Percentiles rank a stretch among this genome's conserved stretches.
These are phyloP conservation scores for Drosophila neotestacea DNA, from an alignment of 2,888 invertebrate genomes.

Conservation along the genomic window DNA sequence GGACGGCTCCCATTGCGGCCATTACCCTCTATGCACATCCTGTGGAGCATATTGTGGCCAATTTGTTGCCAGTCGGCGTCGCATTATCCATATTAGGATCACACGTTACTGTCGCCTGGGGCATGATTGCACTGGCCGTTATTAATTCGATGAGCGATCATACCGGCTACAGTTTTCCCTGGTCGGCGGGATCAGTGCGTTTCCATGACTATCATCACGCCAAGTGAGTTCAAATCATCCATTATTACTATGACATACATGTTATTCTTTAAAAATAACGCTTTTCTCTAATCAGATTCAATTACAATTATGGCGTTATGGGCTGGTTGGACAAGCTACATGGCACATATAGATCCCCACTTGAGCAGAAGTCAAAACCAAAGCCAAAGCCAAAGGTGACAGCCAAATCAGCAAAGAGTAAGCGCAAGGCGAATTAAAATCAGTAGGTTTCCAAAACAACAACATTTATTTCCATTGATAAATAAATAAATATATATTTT, in stretches of 20 bases:
- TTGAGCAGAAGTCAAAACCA: slow-evolving; percentile 17
- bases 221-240: slow-evolving; percentile 86
- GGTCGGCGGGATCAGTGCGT: slow-evolving; percentile 91
- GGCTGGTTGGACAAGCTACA: slow-evolving; percentile 93
- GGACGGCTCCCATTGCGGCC: slow-evolving; percentile 93
- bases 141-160: slow-evolving; percentile 92
- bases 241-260: neutral
- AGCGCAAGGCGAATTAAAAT: slow-evolving; percentile 27
- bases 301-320: slow-evolving; percentile 92
- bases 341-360: slow-evolving; percentile 89
- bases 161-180: slow-evolving; percentile 93
- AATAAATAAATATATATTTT: too few species aligned
- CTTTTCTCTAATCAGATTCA: slow-evolving; percentile 87
- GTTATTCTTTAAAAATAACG: neutral
- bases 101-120: slow-evolving; percentile 90
- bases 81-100: slow-evolving; percentile 90
- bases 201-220: slow-evolving; percentile 95
- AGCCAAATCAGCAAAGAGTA: slow-evolving; percentile 5
- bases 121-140: slow-evolving; percentile 91
- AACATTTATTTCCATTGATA: too few species aligned
- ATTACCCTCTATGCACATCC: slow-evolving; percentile 92
- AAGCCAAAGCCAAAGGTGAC: neutral
- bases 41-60: slow-evolving; percentile 90
- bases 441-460: neutral
- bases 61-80: slow-evolving; percentile 90